Evolutionary conservation across 30 jellyfish, hydroid and myxozoan genomes (phyloP).

Genomic region (Mastigias papua): DNA sequence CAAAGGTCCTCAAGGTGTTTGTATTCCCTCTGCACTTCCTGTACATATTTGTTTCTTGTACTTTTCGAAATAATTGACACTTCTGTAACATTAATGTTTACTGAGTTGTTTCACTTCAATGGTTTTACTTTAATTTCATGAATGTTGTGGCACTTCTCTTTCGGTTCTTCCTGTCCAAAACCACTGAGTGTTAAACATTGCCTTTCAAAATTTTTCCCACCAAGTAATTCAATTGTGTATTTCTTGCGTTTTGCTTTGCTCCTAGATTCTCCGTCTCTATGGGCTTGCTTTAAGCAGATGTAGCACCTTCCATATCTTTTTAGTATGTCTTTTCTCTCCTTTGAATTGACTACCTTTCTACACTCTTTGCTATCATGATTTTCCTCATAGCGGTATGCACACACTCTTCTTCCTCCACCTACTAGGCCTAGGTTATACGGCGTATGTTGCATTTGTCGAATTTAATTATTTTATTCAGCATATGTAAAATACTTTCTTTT

Average conservation of each 20-base stretch:
- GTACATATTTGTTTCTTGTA: conserved; percentile 11
- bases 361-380: conserved; percentile 26
- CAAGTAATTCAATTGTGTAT: not conserved
- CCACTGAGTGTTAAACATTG: conserved; percentile 26
- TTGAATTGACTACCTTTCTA: conserved; percentile 7
- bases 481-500: no score
- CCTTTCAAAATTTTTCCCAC: not conserved
- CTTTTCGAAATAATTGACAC: conserved; percentile 52
- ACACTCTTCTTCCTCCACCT: not conserved
- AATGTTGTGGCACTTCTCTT: conserved; percentile 9
- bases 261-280: conserved; percentile 37
- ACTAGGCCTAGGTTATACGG: no score
- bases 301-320: conserved; percentile 29
- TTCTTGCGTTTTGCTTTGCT: not conserved
- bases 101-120: conserved; percentile 26
- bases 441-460: no score
- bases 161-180: conserved; percentile 25
- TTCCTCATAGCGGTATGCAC: conserved; percentile 23
- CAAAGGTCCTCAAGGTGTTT: conserved; percentile 3
- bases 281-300: conserved; percentile 29
- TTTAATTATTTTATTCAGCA: no score
- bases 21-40: conserved; percentile 11
- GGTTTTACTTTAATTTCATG: conserved; percentile 23
- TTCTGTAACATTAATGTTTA: conserved; percentile 24
- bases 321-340: conserved; percentile 30